Evolutionary conservation across 2,888 invertebrate genomes (phyloP).

Genomic region (Drosophila longiperda): DNA sequence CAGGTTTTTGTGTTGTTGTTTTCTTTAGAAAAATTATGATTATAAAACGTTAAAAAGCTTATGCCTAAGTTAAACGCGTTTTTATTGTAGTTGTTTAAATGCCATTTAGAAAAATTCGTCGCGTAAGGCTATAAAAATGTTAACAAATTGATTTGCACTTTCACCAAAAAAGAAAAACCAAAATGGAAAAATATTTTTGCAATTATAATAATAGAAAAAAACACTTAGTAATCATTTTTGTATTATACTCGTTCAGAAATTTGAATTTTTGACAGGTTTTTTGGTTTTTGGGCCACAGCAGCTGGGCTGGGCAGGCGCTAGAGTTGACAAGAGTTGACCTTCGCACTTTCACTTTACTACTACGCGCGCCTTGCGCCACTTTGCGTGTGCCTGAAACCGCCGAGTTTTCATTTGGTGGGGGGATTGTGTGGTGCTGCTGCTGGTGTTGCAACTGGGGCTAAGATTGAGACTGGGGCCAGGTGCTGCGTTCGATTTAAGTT

Average conservation of each 20-base stretch:
- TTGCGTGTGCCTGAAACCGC: constrained; percentile 74
- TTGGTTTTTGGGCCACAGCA: constrained; percentile 30
- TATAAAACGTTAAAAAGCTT: constrained; percentile 63
- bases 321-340: constrained; percentile 71
- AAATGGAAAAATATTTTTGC: constrained; percentile 20
- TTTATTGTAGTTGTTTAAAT: constrained; percentile 64
- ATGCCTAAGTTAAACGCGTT: constrained; percentile 47
- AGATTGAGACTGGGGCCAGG: constrained; percentile 39
- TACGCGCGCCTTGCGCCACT: constrained; percentile 71
- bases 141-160: constrained; percentile 53
- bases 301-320: constrained; percentile 60
- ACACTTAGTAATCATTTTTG: constrained; percentile 22
- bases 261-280: constrained; percentile 23
- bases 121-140: constrained; percentile 45
- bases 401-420: constrained; percentile 73
- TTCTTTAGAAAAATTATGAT: constrained; percentile 32
- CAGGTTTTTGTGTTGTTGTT: background rate
- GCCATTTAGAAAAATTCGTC: constrained; percentile 73
- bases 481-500: constrained; percentile 46
- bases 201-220: constrained; percentile 14
- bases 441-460: constrained; percentile 25
- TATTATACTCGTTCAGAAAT: constrained; percentile 31
- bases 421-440: constrained; percentile 4
- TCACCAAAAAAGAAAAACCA: constrained; percentile 36
- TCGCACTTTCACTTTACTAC: constrained; percentile 81